Percentiles rank a stretch among this genome's conserved stretches.
phyloP scores from a whole-genome alignment of 2,888 invertebrate species.

The Drosophila anomalata region DNA sequence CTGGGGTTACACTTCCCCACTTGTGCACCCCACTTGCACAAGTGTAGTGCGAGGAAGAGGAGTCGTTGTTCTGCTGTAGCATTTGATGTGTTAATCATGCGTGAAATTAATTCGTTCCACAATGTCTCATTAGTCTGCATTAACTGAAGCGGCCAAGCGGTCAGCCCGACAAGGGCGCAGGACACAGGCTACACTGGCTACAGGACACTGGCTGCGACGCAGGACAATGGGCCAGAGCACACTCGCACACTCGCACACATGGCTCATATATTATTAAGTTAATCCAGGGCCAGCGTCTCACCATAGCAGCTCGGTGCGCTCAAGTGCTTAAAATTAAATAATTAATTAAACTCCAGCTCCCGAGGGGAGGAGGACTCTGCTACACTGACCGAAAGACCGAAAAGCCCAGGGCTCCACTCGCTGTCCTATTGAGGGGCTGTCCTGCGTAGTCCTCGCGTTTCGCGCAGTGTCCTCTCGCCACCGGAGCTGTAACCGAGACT shows the following conservation, averaged over 20 bases:
- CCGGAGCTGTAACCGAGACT: constrained; percentile 45
- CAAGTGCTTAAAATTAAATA: constrained; percentile 79
- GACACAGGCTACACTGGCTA: constrained; percentile 40
- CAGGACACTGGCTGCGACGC: constrained; percentile 14
- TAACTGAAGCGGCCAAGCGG: constrained; percentile 73
- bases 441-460: constrained; percentile 6
- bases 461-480: not conserved
- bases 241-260: constrained; percentile 39
- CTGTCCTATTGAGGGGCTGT: not conserved
- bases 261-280: constrained; percentile 78
- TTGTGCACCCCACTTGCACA: too few relatives aligned
- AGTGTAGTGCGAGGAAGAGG: not conserved
- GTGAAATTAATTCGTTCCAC: constrained; percentile 81
- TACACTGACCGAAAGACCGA: not conserved
- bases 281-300: constrained; percentile 66
- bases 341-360: constrained; percentile 72
- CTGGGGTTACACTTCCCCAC: not conserved
- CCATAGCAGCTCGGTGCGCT: constrained; percentile 70
- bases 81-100: constrained; percentile 82
- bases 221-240: constrained; percentile 27
- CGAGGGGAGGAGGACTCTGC: not conserved
- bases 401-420: not conserved
- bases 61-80: constrained; percentile 37
- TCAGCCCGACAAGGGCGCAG: constrained; percentile 48
- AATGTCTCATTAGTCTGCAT: constrained; percentile 81